Percentiles rank a stretch among this genome's conserved stretches.
Conservation (phyloP, 2,113 vertebrate species). For the Plectropomus leopardus region DNA sequence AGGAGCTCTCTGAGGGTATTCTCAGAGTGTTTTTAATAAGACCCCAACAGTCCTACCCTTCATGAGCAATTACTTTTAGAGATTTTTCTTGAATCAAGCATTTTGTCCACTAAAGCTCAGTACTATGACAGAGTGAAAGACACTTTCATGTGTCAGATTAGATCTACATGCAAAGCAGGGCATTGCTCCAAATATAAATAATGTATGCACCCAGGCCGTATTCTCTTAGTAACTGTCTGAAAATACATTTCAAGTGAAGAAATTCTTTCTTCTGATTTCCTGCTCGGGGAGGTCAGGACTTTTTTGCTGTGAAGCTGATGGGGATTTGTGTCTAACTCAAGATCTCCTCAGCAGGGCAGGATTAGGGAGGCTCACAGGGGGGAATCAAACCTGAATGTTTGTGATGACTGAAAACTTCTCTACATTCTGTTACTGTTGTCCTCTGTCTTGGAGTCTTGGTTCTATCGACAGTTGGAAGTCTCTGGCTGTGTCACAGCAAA, state of each 20-base stretch:
- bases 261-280: not conserved
- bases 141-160: not conserved
- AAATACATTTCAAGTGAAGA: not conserved
- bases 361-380: not conserved
- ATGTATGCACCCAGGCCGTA: not conserved
- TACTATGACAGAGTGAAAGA: not conserved
- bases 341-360: not conserved
- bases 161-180: not conserved
- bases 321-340: not conserved
- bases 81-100: not conserved
- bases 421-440: conserved; percentile 3
- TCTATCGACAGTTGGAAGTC: conserved; percentile 26
- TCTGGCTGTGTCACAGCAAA: conserved; percentile 14
- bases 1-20: too few relatives aligned
- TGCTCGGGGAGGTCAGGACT: not conserved
- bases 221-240: not conserved
- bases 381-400: not conserved
- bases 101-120: not conserved
- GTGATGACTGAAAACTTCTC: not conserved
- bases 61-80: not conserved
- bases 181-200: not conserved
- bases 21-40: too few relatives aligned
- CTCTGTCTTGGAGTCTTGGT: not conserved
- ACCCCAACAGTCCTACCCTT: not conserved
- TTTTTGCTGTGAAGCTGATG: not conserved